Evolutionary conservation across 2,888 invertebrate genomes (phyloP), one percentile per base, ranked within the genome.

Genomic region (Phalera bucephala): DNA sequence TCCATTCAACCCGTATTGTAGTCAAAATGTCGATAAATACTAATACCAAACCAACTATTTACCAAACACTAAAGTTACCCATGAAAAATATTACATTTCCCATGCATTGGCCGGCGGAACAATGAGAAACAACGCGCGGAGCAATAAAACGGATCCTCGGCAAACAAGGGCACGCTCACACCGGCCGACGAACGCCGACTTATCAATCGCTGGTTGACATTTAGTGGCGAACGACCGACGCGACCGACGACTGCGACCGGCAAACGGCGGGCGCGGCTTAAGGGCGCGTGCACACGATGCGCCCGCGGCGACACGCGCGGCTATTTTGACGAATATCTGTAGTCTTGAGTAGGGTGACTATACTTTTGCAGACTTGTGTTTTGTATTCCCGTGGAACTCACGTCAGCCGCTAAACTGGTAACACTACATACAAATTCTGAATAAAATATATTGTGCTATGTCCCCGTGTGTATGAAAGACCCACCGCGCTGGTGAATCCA

Each of bases 181-280:
- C 63, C 49, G 56, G 59, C 66, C 26, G 71, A 75, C 75, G 77
- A 80, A 80, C 84, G 59, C 66, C 26, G 71, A 75, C 75, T 78
- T 80, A 80, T 85, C 82, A 81, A 77, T 79, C 76, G 77, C 66
- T 17, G 71, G 71, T 77, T 82, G 81, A 81, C 82, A 71, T 81
- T 81, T 80, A 80, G 80, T 79, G 81, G 80, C 71, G 71, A 57
- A 43, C 44, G 73, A 52, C 73, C 50, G 72, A 40, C 52, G 55
- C n/a, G n/a, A 81, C 78, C 85, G 82, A 80, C 37, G 38, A 70
- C 37, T 72, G 76, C 76, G 80, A n/a, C n/a, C n/a, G n/a, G n/a
- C n/a, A n/a, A n/a, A 17, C 17, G 17, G 17, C 17, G 17, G 3
- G 3, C 3, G 71, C 55, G 41, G 82, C 78, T 85, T 82, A 80